Base-by-base conservation (phyloP, 2,888 invertebrate species). In the Gastrophysa polygoni region DNA sequence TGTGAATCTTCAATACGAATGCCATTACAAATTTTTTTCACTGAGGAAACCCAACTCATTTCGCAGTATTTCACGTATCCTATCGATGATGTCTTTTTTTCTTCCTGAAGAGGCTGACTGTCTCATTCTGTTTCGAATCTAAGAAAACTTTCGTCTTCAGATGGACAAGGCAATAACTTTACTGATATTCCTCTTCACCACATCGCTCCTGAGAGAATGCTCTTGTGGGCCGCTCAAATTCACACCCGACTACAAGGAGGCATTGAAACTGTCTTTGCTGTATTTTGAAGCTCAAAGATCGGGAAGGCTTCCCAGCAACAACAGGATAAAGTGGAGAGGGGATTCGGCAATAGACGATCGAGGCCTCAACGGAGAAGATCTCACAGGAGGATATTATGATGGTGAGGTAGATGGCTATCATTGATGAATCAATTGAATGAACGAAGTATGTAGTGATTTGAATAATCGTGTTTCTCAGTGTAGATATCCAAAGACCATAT, bases 271-370 rank as follows among this genome's bases (percentile, higher is more conserved):
- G 29, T 85, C 86, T 8, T 73, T 86, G 48, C 73, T 85, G 52
- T 86, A 85, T 72, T 86, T 85, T 76, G 86, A 86, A 74, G 84
- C 86, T 1, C 86, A 86, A 73, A 78, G 85, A 38, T 85, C 85
- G 1, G 86, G 86, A 11, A 81, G 78, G 58, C 78, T 86, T 11
- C 84, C 85, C 0, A 67, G 75, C 14, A 78, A 81, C 64, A 85
- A 84, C 71, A 76, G 85, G 34, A 82, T 86, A 58, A 70, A 79
- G 14, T 86, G 86, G 85, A 76, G 86, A 59, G 81, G 81, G 1
- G 85, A 86, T 75, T 86, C 86, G 0, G 85, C 84, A 2, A 72
- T 85, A 20, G 68, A 78, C 7, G 86, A 87, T 70, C 75, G 75
- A 16, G 84, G 84, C 1, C 68, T 74, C 14, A 78, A 83, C 63